Base-by-base conservation (phyloP, 2,888 invertebrate species). In the Scaptomyza parva region DNA sequence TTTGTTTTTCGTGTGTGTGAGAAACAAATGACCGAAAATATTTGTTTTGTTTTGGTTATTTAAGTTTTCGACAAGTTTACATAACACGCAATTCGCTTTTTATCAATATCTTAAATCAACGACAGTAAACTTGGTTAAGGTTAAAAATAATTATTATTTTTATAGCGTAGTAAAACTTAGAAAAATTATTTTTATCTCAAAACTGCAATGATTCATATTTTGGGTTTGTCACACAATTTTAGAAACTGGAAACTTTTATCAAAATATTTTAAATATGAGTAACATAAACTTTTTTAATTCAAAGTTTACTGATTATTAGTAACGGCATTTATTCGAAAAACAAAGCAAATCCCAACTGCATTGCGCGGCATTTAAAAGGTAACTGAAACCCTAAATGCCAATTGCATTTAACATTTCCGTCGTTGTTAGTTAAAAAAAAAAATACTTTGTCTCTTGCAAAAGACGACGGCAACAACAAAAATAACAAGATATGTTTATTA, bases 401-500 rank as follows among this genome's bases (percentile, higher is more conserved):
- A 66, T 51, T 76, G 78, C 64, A 76, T 68, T 78, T 64, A 22
- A 40, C 58, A 28, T 61, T 45, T 51, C 50, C 64, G 62, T 54
- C 35, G 58, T 37, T 57, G 57, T 51, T 43, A 50, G 61, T 65
- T 62, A 63, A 50, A 59, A 12, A 24, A 14, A 24, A 44, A 55
- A 52, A 47, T 59, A 58, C n/a, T n/a, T 51, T 30, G 62, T 54
- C 44, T 63, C 69, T 84, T 77, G 63, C 81, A 77, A 84, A 75
- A 62, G 22, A 37, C 30, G 45, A 41, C 55, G 65, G 55, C 40
- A 39, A 50, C n/a, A 43, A 39, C 45, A 50, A 67, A 59, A 73
- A 53, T 54, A 68, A 63, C 41, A 52, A 52, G 17, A 51, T 24
- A 51, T 72, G 78, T 86, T 80, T 84, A 84, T 86, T 80, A 74